These are phyloP conservation scores for Stegophylla sp. DNA, from an alignment of 2,888 invertebrate species.

Conservation along the genomic window DNA sequence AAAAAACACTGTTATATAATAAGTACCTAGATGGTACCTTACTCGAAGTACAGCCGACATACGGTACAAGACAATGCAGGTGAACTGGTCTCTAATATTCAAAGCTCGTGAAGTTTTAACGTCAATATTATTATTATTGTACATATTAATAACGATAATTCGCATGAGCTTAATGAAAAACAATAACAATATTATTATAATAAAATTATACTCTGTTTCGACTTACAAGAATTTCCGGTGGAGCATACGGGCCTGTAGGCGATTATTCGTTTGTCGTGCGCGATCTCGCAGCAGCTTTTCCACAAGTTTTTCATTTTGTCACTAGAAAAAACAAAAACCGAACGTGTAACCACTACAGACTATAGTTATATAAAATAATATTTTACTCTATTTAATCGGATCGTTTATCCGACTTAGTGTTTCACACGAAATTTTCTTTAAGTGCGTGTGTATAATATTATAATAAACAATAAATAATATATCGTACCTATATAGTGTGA, in stretches of 20 bases:
- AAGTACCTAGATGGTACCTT: no score
- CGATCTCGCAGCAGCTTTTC: not conserved
- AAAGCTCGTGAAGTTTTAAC: not conserved
- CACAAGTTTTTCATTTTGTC: conserved; percentile 14
- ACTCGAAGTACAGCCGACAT: not conserved
- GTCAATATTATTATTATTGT: not conserved
- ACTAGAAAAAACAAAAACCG: not conserved
- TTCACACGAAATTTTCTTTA: no score
- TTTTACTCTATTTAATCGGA: no score
- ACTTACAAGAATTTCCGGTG: conserved; percentile 49
- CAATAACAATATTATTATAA: not conserved
- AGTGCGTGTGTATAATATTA: no score
- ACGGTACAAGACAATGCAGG: not conserved
- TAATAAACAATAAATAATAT: no score
- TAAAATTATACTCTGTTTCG: not conserved
- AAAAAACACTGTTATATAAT: no score
- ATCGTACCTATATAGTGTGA: no score
- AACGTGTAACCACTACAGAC: not conserved
- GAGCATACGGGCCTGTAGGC: not conserved
- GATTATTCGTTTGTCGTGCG: not conserved
- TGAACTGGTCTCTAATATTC: not conserved
- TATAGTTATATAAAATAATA: no score
- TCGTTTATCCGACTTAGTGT: no score
- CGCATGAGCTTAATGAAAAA: not conserved
- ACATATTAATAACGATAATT: not conserved